Percentiles rank a stretch among this genome's conserved stretches.
Evolutionary conservation across 2,797 vertebrate genomes (phyloP).

Genomic region (Coendou prehensilis): DNA sequence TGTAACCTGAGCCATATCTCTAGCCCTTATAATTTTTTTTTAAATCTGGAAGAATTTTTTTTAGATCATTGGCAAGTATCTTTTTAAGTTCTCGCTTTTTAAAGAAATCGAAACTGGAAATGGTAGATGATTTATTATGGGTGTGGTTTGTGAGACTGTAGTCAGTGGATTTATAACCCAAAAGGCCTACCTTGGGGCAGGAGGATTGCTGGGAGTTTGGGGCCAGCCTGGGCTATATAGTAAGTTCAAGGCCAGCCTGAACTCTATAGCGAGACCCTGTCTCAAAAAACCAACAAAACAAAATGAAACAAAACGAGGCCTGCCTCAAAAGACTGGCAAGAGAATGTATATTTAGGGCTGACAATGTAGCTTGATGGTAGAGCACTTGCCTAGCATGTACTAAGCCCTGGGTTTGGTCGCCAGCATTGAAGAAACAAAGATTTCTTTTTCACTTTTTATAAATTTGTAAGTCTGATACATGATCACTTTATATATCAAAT

Average conservation of each 20-base stretch:
- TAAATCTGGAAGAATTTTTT: background rate
- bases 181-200: background rate
- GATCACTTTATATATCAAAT: constrained; percentile 4
- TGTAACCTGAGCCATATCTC: background rate
- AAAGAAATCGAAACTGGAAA: constrained; percentile 42
- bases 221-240: background rate
- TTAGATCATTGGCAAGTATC: background rate
- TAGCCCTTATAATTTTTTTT: background rate
- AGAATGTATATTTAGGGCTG: background rate
- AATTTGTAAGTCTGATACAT: background rate
- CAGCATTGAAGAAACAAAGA: background rate
- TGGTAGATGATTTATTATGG: background rate
- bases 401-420: background rate
- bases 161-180: background rate
- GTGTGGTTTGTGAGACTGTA: constrained; percentile 4
- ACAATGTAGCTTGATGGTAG: background rate
- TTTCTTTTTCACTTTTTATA: background rate
- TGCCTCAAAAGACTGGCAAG: background rate
- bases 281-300: background rate
- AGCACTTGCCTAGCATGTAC: background rate
- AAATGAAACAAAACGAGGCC: background rate
- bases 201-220: background rate
- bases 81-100: constrained; percentile 22
- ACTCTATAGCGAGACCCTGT: background rate
- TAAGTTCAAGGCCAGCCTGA: background rate